phyloP scores from a whole-genome alignment of 2,797 vertebrate species.

The Pteropus rufus region DNA sequence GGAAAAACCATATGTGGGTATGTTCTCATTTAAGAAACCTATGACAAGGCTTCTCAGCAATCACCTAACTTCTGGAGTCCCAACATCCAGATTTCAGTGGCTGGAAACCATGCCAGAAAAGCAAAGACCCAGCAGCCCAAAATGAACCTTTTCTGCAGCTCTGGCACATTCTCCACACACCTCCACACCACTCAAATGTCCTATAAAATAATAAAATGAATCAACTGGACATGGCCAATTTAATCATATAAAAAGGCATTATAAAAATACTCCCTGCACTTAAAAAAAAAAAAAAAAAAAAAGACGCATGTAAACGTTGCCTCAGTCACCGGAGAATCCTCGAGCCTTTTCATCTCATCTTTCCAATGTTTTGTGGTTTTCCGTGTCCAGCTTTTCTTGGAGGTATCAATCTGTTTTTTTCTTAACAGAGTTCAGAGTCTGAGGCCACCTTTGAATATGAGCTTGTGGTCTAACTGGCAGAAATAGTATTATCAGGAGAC shows the following conservation, averaged over 20 bases:
- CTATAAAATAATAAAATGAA: constrained; percentile 69
- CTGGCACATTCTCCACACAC: neutral
- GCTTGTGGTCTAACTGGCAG: constrained; percentile 84
- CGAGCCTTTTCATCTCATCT: constrained; percentile 45
- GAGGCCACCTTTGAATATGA: constrained; percentile 44
- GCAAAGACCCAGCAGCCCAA: neutral
- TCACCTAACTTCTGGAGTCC: neutral
- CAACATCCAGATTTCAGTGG: neutral
- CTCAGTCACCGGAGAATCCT: constrained; percentile 46
- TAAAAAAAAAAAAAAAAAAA: constrained; percentile 59
- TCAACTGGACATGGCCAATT: constrained; percentile 60
- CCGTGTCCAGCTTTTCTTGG: neutral
- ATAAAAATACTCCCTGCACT: constrained; percentile 79
- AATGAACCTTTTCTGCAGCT: neutral
- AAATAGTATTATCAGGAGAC: constrained; percentile 88
- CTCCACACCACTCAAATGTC: neutral
- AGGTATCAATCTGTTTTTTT: constrained; percentile 78
- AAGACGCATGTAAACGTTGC: constrained; percentile 76
- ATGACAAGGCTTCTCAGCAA: neutral
- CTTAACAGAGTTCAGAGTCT: constrained; percentile 75
- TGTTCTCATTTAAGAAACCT: neutral
- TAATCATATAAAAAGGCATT: constrained; percentile 77
- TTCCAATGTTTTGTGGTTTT: neutral
- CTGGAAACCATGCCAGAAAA: neutral
- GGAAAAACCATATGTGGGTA: neutral